A percentile compares a stretch with the other conserved stretches of the same genome.
Conservation (phyloP, 2,888 invertebrate species). For the Pollenia griseotomentosa region DNA sequence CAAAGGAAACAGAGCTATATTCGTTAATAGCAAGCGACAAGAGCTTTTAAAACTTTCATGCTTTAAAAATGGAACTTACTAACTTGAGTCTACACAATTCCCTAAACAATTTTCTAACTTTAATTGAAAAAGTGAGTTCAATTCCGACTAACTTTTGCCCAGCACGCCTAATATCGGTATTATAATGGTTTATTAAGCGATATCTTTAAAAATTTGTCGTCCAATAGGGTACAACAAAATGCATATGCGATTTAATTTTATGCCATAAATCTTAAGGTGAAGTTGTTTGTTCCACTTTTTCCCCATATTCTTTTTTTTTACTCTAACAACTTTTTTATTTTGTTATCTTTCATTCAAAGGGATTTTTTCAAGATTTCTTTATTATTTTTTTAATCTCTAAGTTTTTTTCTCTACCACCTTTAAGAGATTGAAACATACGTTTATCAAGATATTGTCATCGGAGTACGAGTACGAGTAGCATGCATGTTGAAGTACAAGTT, state of each 20-base stretch:
- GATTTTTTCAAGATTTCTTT: not conserved
- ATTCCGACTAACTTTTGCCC: too few relatives aligned
- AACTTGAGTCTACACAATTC: too few relatives aligned
- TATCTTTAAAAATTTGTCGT: too few relatives aligned
- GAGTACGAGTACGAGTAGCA: constrained; percentile 12
- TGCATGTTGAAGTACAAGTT: constrained; percentile 43
- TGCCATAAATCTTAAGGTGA: constrained; percentile 21
- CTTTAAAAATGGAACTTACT: too few relatives aligned
- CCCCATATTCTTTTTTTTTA: not conserved
- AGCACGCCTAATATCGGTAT: too few relatives aligned
- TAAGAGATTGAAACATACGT: constrained; percentile 8
- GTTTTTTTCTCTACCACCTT: constrained; percentile 25
- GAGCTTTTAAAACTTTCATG: too few relatives aligned
- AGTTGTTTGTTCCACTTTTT: constrained; percentile 51
- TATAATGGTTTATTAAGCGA: too few relatives aligned
- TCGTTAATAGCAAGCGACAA: too few relatives aligned
- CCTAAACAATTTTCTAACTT: too few relatives aligned
- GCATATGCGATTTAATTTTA: not conserved
- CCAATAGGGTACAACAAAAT: not conserved
- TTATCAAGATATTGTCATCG: constrained; percentile 59
- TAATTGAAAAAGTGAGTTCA: too few relatives aligned
- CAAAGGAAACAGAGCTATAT: too few relatives aligned
- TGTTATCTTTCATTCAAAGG: constrained; percentile 26
- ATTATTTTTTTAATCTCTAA: not conserved
- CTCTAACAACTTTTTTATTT: constrained; percentile 26